Evolutionary conservation across 1,140 invertebrate genomes (phyloP).

Genomic region (Nephotettix cincticeps): DNA sequence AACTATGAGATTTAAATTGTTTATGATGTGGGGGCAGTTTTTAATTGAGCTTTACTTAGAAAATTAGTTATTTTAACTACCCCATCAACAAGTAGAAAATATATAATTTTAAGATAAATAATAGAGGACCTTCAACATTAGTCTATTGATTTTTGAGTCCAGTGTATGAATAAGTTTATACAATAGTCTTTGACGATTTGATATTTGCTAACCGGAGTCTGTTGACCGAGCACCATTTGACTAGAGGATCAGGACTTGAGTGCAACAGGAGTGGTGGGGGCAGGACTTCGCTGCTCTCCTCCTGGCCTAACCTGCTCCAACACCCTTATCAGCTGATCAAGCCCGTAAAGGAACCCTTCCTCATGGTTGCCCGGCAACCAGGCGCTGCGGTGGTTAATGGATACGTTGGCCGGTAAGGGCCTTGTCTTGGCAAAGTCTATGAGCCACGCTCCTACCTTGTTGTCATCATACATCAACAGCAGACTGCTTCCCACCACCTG

Average conservation of each 20-base stretch:
- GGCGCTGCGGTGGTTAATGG: conserved; percentile 69
- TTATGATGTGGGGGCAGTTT: too few relatives aligned
- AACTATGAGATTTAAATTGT: too few relatives aligned
- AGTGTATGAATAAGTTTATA: too few relatives aligned
- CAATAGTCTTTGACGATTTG: background rate
- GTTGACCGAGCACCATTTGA: background rate
- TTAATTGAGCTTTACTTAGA: too few relatives aligned
- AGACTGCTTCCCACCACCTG: conserved; percentile 88
- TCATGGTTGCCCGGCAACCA: conserved; percentile 93
- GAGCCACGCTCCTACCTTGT: conserved; percentile 86
- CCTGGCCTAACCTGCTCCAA: conserved; percentile 22
- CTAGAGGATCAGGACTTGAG: conserved; percentile 30
- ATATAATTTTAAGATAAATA: too few relatives aligned
- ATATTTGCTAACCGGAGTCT: background rate
- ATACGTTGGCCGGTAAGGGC: conserved; percentile 65
- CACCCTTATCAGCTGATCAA: conserved; percentile 77
- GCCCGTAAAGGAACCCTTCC: conserved; percentile 88
- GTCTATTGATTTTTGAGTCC: too few relatives aligned
- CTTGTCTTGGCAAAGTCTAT: conserved; percentile 96
- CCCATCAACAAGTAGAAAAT: too few relatives aligned
- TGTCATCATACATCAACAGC: conserved; percentile 89
- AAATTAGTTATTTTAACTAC: too few relatives aligned
- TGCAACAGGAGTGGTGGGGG: conserved; percentile 31
- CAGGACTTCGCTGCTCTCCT: background rate
- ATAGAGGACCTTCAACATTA: too few relatives aligned